These are phyloP conservation scores for Zaprionus ornatus DNA, from an alignment of 1,140 invertebrate genomes.

Conservation along the genomic window DNA sequence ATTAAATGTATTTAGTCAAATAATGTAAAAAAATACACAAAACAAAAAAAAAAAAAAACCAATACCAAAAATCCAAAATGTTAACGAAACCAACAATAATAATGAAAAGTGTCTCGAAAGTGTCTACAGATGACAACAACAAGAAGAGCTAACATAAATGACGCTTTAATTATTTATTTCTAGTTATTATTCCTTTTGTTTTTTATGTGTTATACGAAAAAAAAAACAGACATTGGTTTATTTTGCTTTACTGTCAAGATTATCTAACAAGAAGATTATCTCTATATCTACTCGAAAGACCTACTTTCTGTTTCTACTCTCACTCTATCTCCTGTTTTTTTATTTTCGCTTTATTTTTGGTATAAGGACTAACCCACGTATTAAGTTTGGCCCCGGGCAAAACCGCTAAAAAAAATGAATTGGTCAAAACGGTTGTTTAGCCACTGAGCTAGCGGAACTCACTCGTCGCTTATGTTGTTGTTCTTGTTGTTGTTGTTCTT, in stretches of 20 bases:
- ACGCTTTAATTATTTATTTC: conserved; percentile 35
- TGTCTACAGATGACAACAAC: conserved; percentile 80
- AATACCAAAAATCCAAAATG: not conserved
- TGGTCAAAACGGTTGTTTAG: conserved; percentile 22
- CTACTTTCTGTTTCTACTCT: conserved; percentile 29
- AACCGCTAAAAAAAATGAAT: conserved; percentile 3
- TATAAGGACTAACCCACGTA: conserved; percentile 67
- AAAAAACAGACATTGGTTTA: conserved; percentile 14
- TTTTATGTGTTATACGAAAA: conserved; percentile 25
- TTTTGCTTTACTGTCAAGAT: conserved; percentile 40
- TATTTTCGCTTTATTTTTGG: conserved; percentile 51
- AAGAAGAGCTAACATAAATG: conserved; percentile 77
- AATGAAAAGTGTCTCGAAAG: conserved; percentile 36
- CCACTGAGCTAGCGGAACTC: conserved; percentile 21
- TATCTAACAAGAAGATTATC: not conserved
- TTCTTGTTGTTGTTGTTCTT: conserved; percentile 84
- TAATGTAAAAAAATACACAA: not conserved
- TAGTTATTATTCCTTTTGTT: conserved; percentile 11
- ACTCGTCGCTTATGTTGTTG: conserved; percentile 78
- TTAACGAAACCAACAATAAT: not conserved
- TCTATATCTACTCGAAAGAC: conserved; percentile 25
- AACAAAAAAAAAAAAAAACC: not conserved
- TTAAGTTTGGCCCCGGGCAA: conserved; percentile 30
- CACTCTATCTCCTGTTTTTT: conserved; percentile 3
- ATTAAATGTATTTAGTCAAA: conserved; percentile 15